Evolutionary conservation across 2,113 vertebrate genomes (phyloP).

Genomic region (Eidolon helvum): DNA sequence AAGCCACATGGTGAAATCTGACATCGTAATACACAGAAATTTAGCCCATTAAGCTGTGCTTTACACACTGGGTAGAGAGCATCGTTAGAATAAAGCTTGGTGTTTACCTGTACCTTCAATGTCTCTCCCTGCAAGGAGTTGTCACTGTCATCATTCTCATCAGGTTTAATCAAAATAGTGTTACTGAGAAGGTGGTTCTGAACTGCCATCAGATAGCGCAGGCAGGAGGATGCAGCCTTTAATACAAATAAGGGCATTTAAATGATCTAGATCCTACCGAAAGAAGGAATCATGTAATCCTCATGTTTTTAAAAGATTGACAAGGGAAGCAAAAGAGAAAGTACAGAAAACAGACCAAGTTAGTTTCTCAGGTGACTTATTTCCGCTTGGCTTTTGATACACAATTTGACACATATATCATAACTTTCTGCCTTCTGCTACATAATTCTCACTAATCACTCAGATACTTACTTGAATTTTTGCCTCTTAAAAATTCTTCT

Average conservation of each 20-base stretch:
- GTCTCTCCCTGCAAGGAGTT: conserved; percentile 99
- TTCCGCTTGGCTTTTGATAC: neutral
- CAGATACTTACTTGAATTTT: neutral
- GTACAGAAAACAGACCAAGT: conserved; percentile 55
- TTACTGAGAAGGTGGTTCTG: conserved; percentile 99
- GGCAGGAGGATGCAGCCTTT: conserved; percentile 97
- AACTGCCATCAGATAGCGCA: conserved; percentile 99
- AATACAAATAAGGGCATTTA: conserved; percentile 81
- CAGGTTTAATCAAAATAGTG: conserved; percentile 96
- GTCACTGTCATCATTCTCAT: conserved; percentile 98
- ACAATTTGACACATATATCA: neutral
- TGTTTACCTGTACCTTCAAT: conserved; percentile 99
- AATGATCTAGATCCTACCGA: conserved; percentile 70
- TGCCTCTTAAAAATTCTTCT: neutral
- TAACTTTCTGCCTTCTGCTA: neutral
- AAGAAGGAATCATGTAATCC: conserved; percentile 61
- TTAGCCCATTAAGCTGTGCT: conserved; percentile 28
- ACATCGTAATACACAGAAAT: conserved; percentile 11
- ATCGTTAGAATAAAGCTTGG: conserved; percentile 91
- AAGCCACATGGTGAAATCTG: conserved; percentile 4
- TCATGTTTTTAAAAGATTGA: conserved; percentile 51
- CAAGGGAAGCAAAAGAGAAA: conserved; percentile 59
- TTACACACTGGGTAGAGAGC: conserved; percentile 77
- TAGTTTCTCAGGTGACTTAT: neutral
- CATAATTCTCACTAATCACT: neutral